A percentile compares a stretch with the other conserved stretches of the same genome.
Evolutionary conservation across 2,797 vertebrate genomes (phyloP).

Genomic region (Pogoniulus pusillus): DNA sequence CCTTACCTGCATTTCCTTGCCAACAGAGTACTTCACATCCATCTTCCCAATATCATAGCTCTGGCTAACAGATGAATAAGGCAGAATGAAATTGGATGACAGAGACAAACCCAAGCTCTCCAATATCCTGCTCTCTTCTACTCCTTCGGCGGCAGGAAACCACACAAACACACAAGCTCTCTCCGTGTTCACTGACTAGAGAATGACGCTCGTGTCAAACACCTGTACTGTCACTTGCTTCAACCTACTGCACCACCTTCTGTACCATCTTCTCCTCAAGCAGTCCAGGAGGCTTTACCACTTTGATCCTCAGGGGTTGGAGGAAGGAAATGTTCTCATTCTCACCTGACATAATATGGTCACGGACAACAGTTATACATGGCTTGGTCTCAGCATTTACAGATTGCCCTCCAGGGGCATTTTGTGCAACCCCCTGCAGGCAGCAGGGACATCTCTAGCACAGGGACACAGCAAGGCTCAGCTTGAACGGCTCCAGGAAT

Average conservation of each 20-base stretch:
- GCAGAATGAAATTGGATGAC: background rate
- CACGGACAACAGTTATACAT: background rate
- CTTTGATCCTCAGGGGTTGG: background rate
- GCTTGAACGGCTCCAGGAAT: too few species aligned
- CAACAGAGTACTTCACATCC: conserved; percentile 76
- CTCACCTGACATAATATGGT: background rate
- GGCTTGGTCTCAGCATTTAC: background rate
- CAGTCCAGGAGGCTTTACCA: background rate
- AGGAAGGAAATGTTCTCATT: background rate
- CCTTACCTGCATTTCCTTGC: conserved; percentile 84
- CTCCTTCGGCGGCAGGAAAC: background rate
- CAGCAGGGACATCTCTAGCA: too few species aligned
- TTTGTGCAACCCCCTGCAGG: too few species aligned
- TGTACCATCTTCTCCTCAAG: background rate
- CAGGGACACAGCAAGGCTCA: too few species aligned
- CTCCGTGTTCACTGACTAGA: background rate
- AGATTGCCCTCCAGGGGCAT: too few species aligned
- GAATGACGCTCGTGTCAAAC: background rate
- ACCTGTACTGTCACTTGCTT: background rate
- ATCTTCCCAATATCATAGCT: conserved; percentile 91
- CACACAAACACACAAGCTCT: background rate
- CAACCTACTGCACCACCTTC: background rate
- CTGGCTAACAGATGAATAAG: conserved; percentile 77
- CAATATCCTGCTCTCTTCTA: background rate
- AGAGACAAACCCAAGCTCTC: background rate